A percentile compares a stretch with the other conserved stretches of the same genome.
phyloP scores from a whole-genome alignment of 2,888 invertebrate species.

The Caenorhabditis doughertyi region DNA sequence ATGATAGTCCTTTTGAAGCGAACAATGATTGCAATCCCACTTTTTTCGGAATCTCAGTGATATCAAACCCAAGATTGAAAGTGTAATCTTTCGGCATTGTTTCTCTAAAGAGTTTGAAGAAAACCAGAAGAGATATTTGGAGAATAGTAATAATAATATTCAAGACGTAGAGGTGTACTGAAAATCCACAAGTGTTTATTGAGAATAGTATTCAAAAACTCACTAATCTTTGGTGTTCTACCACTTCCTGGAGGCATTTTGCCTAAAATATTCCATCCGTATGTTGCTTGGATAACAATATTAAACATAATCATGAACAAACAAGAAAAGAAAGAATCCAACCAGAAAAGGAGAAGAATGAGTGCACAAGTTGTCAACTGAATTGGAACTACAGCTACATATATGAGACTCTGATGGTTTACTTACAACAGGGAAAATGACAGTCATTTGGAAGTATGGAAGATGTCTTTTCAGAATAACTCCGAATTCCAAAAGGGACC shows the following conservation, averaged over 20 bases:
- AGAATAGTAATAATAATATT: constrained; percentile 28
- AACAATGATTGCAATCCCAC: constrained; percentile 64
- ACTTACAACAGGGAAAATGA: constrained; percentile 77
- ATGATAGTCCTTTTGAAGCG: constrained; percentile 75
- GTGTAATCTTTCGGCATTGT: constrained; percentile 30
- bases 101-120: constrained; percentile 24
- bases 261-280: constrained; percentile 77
- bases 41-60: constrained; percentile 47
- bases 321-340: constrained; percentile 69
- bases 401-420: constrained; percentile 54
- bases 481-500: constrained; percentile 82
- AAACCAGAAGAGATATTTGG: constrained; percentile 2
- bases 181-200: constrained; percentile 8
- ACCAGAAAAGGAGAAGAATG: constrained; percentile 77
- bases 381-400: constrained; percentile 15
- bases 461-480: constrained; percentile 78
- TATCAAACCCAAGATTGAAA: constrained; percentile 45
- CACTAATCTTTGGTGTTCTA: constrained; percentile 76
- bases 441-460: constrained; percentile 78
- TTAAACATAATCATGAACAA: constrained; percentile 72
- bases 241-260: constrained; percentile 81
- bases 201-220: neutral
- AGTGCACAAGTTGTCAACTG: constrained; percentile 23
- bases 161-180: constrained; percentile 65
- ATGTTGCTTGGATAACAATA: constrained; percentile 74